These are phyloP conservation scores for Coelogynopora nodosa DNA, from an alignment of 2,888 invertebrate species.

Conservation along the genomic window DNA sequence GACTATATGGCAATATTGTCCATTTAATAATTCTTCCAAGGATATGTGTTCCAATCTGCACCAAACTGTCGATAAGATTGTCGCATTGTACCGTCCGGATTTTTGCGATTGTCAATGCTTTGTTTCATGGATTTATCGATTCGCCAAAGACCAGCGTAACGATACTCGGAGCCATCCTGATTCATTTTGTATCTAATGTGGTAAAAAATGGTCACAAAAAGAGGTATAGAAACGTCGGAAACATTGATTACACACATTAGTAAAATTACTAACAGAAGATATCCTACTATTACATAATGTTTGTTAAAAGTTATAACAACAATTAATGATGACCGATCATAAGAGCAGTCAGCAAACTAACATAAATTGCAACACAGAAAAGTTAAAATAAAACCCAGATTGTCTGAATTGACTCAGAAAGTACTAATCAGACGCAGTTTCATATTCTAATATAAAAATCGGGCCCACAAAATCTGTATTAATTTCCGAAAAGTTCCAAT, in stretches of 20 bases:
- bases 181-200: constrained; percentile 41
- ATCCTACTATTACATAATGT: not conserved
- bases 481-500: no score
- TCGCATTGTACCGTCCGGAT: constrained; percentile 41
- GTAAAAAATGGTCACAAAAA: no score
- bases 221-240: no score
- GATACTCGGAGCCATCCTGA: constrained; percentile 44
- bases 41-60: constrained; percentile 45
- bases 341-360: no score
- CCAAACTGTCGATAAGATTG: constrained; percentile 34
- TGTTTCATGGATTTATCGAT: constrained; percentile 42
- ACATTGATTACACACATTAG: not conserved
- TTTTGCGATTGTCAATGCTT: constrained; percentile 29
- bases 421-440: no score
- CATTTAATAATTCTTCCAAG: constrained; percentile 44
- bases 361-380: no score
- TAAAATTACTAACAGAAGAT: not conserved
- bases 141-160: constrained; percentile 44
- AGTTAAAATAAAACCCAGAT: no score
- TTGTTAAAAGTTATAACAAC: not conserved
- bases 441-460: no score
- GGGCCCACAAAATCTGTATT: no score
- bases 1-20: no score
- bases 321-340: no score
- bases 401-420: no score